phyloP scores from a whole-genome alignment of 2,113 vertebrate species.

The Alethe diademata region DNA sequence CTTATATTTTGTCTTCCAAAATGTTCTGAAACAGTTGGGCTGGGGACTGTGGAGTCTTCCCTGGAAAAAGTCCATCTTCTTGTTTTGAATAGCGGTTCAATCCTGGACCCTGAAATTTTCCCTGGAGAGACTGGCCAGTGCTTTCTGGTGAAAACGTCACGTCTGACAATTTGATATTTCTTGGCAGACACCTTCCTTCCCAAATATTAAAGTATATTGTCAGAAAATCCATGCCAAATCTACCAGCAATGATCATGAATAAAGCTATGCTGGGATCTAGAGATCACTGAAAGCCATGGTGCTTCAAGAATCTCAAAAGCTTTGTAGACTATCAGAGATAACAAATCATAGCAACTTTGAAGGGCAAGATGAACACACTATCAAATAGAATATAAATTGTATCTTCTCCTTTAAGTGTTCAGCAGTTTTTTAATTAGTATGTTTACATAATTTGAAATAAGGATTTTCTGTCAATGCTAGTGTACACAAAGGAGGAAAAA shows the following conservation, averaged over 20 bases:
- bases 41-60: background rate
- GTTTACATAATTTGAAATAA: background rate
- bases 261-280: background rate
- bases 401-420: background rate
- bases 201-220: background rate
- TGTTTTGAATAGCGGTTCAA: background rate
- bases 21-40: background rate
- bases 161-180: background rate
- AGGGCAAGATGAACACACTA: background rate
- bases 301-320: background rate
- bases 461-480: background rate
- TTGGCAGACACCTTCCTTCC: background rate
- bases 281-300: background rate
- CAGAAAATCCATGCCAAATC: background rate
- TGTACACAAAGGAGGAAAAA: background rate
- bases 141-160: background rate
- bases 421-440: background rate
- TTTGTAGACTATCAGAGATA: background rate
- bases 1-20: background rate
- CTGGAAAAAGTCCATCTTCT: background rate
- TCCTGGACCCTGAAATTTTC: background rate
- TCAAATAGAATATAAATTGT: background rate
- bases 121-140: background rate
- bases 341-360: background rate
- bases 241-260: fast-evolving